These are phyloP conservation scores for Dasypus novemcinctus DNA, from an alignment of 2,113 vertebrate genomes.

Conservation along the genomic window DNA sequence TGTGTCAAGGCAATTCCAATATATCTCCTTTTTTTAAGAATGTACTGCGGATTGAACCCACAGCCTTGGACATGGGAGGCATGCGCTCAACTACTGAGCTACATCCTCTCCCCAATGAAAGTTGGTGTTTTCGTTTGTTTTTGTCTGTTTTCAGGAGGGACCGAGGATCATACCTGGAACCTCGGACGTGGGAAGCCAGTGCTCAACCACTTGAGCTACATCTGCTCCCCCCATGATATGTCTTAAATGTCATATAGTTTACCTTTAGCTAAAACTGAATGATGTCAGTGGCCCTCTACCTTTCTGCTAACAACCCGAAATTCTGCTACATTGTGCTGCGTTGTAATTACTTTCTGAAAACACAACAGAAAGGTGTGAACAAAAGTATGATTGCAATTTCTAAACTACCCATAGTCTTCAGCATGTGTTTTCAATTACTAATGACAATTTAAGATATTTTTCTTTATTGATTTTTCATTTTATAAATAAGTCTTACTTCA, in stretches of 20 bases:
- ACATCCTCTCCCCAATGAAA: too few species aligned
- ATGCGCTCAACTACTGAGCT: too few species aligned
- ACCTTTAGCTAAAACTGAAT: background rate
- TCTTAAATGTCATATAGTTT: fast-evolving
- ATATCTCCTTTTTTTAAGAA: background rate
- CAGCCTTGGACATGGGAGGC: too few species aligned
- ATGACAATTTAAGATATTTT: background rate
- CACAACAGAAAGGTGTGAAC: background rate
- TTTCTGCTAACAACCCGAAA: background rate
- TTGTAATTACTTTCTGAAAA: background rate
- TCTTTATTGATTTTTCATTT: background rate
- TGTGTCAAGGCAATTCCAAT: background rate
- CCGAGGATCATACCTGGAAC: too few species aligned
- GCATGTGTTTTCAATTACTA: background rate
- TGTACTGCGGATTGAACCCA: too few species aligned
- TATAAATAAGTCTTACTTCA: background rate
- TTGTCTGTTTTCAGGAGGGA: too few species aligned
- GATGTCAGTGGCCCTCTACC: background rate
- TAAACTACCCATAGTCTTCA: background rate
- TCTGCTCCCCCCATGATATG: too few species aligned
- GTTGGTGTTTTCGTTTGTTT: too few species aligned
- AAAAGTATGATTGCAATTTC: background rate
- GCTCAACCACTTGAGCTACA: too few species aligned
- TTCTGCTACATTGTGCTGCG: background rate
- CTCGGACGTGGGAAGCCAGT: too few species aligned